Conservation (phyloP, 2,113 vertebrate genomes). For the Tricholaema leucomelas region DNA sequence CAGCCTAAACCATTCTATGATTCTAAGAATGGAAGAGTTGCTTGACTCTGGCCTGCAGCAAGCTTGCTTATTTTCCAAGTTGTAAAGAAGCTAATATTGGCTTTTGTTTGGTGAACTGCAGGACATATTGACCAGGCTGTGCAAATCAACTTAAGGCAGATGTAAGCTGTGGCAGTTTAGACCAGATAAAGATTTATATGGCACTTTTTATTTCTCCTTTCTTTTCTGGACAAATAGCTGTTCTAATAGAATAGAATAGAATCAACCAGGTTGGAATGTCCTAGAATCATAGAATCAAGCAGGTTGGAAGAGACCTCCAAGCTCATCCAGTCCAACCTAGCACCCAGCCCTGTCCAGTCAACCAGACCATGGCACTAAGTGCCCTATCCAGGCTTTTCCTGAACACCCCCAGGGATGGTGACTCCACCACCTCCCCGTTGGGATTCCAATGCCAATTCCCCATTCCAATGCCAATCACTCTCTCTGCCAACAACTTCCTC, state of each 20-base stretch:
- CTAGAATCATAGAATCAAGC: background rate
- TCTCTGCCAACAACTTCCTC: too few species aligned
- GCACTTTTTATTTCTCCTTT: background rate
- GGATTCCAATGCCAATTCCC: too few species aligned
- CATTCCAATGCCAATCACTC: too few species aligned
- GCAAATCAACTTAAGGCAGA: background rate
- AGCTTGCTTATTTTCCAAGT: conserved; percentile 10
- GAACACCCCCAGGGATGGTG: too few species aligned
- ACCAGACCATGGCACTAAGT: too few species aligned
- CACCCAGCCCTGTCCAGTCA: too few species aligned
- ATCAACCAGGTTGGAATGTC: background rate
- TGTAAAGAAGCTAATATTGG: background rate
- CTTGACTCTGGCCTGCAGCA: conserved; percentile 5
- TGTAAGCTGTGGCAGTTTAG: background rate
- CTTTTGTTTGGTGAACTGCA: background rate
- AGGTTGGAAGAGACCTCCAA: too few species aligned
- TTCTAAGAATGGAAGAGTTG: background rate
- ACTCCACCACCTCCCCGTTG: too few species aligned
- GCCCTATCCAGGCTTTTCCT: too few species aligned
- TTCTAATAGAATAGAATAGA: background rate
- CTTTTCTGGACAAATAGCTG: background rate
- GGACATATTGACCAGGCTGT: background rate
- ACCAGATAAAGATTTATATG: conserved; percentile 6
- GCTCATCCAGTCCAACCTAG: too few species aligned
- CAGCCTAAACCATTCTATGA: too few species aligned